Evolutionary conservation across 2,797 vertebrate species (phyloP).

Genomic region (Pseudochirops cupreus): DNA sequence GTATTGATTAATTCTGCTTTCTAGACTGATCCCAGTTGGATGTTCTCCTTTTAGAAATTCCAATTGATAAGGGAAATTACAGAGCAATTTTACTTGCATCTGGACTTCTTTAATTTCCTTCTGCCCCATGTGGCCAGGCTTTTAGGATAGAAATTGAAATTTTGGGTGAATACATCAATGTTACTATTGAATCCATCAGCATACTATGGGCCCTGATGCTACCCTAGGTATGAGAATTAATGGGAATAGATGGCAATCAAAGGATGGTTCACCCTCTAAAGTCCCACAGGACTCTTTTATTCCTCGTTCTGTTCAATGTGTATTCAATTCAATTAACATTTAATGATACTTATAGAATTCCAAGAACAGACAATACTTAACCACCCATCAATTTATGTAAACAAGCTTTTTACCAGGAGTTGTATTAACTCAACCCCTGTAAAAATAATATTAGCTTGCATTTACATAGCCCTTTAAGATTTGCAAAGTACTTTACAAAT

Average conservation of each 20-base stretch:
- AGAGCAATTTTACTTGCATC: background rate
- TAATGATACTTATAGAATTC: background rate
- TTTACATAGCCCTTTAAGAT: background rate
- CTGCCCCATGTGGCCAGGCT: background rate
- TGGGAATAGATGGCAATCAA: background rate
- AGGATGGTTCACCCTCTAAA: background rate
- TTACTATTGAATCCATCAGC: background rate
- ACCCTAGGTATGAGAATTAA: background rate
- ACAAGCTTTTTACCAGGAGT: background rate
- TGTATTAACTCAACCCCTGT: background rate
- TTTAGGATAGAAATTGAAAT: background rate
- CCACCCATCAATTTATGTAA: background rate
- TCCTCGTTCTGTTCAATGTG: background rate
- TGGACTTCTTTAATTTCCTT: background rate
- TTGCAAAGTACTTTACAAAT: background rate
- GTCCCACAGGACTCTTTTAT: background rate
- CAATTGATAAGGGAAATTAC: background rate
- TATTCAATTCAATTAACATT: background rate
- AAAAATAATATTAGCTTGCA: background rate
- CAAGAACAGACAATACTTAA: background rate
- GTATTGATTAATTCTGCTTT: background rate
- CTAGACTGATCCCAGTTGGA: background rate
- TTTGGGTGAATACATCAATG: background rate
- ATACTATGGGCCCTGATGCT: background rate
- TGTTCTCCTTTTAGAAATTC: background rate